Percentiles rank a stretch among this genome's conserved stretches.
Conservation (phyloP, 2,888 invertebrate genomes). For the Nudaria mundana region DNA sequence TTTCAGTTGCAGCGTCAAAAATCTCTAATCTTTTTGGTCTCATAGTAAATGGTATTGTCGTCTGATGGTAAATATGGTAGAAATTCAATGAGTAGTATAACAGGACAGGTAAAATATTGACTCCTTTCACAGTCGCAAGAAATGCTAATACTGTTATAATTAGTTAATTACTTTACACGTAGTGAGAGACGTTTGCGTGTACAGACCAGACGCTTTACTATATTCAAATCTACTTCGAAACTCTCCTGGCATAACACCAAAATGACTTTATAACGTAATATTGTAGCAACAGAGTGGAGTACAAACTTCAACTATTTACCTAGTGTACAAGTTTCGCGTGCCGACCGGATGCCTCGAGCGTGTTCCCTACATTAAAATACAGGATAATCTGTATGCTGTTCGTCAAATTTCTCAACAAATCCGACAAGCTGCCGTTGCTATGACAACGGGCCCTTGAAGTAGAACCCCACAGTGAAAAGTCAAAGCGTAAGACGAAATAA, state of each 20-base stretch:
- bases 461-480: slow-evolving; percentile 50
- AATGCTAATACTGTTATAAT: too few species aligned
- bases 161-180: too few species aligned
- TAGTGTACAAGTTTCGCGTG: slow-evolving; percentile 62
- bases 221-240: slow-evolving; percentile 49
- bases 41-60: too few species aligned
- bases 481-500: slow-evolving; percentile 66
- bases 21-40: too few species aligned
- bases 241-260: slow-evolving; percentile 48
- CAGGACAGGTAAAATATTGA: too few species aligned
- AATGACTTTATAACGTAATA: slow-evolving; percentile 63
- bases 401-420: slow-evolving; percentile 62
- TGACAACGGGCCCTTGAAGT: slow-evolving; percentile 58
- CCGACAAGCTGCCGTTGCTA: slow-evolving; percentile 56
- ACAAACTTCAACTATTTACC: slow-evolving; percentile 70
- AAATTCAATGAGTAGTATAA: too few species aligned
- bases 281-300: slow-evolving; percentile 37
- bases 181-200: background rate
- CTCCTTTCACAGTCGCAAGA: too few species aligned
- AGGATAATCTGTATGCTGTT: slow-evolving; percentile 56
- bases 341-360: slow-evolving; percentile 56
- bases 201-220: slow-evolving; percentile 16
- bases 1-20: too few species aligned
- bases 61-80: too few species aligned
- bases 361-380: slow-evolving; percentile 40